Percentiles rank a stretch among this genome's conserved stretches.
These are phyloP conservation scores for Oscheius sp. DNA, from an alignment of 2,888 invertebrate species.

Conservation along the genomic window DNA sequence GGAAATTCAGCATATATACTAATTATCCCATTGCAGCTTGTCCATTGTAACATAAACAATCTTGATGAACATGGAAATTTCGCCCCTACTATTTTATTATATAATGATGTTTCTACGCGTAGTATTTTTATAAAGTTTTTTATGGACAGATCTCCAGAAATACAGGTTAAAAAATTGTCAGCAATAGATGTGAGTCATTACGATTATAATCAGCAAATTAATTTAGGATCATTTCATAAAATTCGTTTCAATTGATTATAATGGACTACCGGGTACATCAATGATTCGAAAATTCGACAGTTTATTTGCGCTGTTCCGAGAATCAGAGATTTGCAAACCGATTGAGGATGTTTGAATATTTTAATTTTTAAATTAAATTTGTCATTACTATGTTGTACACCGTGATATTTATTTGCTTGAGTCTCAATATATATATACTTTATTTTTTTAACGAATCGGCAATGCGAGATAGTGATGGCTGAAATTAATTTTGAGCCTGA, in stretches of 20 bases:
- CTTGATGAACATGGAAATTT: slow-evolving; percentile 55
- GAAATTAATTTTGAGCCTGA: too few species aligned
- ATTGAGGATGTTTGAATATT: not conserved
- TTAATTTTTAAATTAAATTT: not conserved
- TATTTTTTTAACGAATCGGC: not conserved
- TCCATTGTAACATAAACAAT: slow-evolving; percentile 64
- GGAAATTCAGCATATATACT: not conserved
- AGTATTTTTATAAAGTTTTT: slow-evolving; percentile 58
- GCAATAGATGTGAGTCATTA: not conserved
- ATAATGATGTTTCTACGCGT: slow-evolving; percentile 57
- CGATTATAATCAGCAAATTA: not conserved
- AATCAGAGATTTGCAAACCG: slow-evolving; percentile 13
- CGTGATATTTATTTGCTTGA: not conserved
- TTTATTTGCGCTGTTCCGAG: slow-evolving; percentile 49
- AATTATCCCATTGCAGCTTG: slow-evolving; percentile 1
- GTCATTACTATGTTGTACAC: too few species aligned
- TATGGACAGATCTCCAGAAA: slow-evolving; percentile 44
- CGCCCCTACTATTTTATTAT: slow-evolving; percentile 63
- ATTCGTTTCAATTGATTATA: slow-evolving; percentile 55
- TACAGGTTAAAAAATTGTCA: slow-evolving; percentile 38
- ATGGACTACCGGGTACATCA: slow-evolving; percentile 58
- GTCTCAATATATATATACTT: slow-evolving; percentile 1
- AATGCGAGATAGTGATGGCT: too few species aligned
- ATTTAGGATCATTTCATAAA: slow-evolving; percentile 19
- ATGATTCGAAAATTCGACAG: slow-evolving; percentile 66